Base-by-base conservation (phyloP, 2,797 vertebrate species). In the Helicolenus hilgendorfi region DNA sequence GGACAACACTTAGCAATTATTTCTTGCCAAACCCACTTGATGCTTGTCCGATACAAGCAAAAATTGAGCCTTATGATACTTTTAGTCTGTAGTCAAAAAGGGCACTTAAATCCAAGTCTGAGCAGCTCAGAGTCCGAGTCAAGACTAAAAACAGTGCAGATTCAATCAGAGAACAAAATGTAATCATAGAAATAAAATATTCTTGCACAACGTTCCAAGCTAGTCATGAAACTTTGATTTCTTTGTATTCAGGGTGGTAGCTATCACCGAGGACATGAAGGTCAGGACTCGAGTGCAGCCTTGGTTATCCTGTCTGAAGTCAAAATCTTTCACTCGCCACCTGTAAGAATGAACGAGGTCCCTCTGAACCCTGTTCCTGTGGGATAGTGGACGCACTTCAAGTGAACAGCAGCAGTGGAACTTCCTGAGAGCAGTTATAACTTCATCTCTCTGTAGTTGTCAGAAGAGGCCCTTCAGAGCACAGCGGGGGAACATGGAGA, bases 391-490 rank as follows among this genome's bases (percentile, higher is more conserved):
- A 71, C 38, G 13, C 24, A 76, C 79, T 81, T 87, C 38, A 69
- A 79, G 63, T 67, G 70, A 88, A 79, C 73, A 65, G 77, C 58
- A 65, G 80, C 56, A 45, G 73, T 29, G 60, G n/a, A 14, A 64
- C 82, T 87, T 88, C 59, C 73, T 67, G 78, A 86, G 75, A 88
- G 77, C 74, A 67, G 73, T 79, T 88, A 45, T 72, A 93, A 79
- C 85, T 91, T 87, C 84, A 92, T 93, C 82, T 83, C 41, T 88
- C 59, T 81, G 41, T 56, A 69, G 83, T 27, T 69, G 56, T 92
- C 89, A 88, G 77, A 87, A 83, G 72, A 87, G 74, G 81, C 70
- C 36, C 11, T 78, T 89, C 84, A 81, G 56, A 88, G 77, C 71
- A 36, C 55, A 83, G 67, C 63, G 2, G 74, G 62, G 87, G 81